These are phyloP conservation scores for Cephalotes varians DNA, from an alignment of 2,888 invertebrate genomes.

Conservation along the genomic window DNA sequence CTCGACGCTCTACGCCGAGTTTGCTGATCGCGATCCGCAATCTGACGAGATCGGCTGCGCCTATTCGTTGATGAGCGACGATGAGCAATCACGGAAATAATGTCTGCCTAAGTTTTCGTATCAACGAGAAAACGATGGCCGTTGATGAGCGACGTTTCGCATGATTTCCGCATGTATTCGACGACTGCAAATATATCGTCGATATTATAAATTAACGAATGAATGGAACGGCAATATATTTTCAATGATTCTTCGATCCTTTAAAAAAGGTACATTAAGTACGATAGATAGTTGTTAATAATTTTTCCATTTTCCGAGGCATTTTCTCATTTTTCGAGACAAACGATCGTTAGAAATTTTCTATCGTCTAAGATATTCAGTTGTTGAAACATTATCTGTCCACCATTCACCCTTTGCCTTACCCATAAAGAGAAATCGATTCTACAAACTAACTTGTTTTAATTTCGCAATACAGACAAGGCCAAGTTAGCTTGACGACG, in stretches of 20 bases:
- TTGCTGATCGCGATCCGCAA: slow-evolving; percentile 24
- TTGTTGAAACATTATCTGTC: slow-evolving; percentile 12
- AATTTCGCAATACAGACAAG: slow-evolving; percentile 27
- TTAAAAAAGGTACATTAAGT: background rate
- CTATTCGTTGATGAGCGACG: slow-evolving; percentile 50
- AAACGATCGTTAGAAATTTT: slow-evolving; percentile 12
- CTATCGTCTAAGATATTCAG: background rate
- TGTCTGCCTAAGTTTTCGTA: slow-evolving; percentile 21
- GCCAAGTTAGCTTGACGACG: slow-evolving; percentile 16
- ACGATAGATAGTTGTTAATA: slow-evolving; percentile 1
- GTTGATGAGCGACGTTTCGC: slow-evolving; percentile 1
- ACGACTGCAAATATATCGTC: slow-evolving; percentile 2
- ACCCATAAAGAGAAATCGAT: slow-evolving; percentile 38
- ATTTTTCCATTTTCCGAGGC: background rate
- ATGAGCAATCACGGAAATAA: slow-evolving; percentile 61
- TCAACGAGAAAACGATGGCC: background rate
- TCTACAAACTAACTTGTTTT: slow-evolving; percentile 37
- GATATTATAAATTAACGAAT: background rate
- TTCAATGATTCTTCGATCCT: background rate
- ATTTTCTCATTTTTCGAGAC: background rate
- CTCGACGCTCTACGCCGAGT: slow-evolving; percentile 6
- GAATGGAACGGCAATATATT: background rate
- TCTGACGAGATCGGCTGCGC: slow-evolving; percentile 13
- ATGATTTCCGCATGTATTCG: background rate
- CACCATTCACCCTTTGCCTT: background rate